These are phyloP conservation scores for Protonemura montana DNA, from an alignment of 2,888 invertebrate species.

Conservation along the genomic window DNA sequence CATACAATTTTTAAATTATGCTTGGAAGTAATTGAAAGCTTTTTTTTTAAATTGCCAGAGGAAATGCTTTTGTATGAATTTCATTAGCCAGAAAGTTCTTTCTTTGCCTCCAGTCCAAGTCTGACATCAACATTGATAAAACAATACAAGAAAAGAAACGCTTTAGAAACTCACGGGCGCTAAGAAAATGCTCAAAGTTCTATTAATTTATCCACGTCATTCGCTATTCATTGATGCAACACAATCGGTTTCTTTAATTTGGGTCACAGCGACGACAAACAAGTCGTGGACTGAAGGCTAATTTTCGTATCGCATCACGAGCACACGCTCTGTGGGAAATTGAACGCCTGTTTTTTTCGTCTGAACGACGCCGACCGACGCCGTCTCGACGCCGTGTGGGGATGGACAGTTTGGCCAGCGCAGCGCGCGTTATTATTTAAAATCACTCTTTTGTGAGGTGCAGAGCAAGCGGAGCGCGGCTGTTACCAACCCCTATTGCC, in stretches of 20 bases:
- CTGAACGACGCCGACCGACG: neutral
- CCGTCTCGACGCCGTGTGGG: neutral
- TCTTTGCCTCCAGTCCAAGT: neutral
- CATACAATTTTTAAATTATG: neutral
- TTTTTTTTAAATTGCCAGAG: neutral
- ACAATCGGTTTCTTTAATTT: neutral
- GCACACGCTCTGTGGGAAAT: neutral
- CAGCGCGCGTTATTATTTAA: slow-evolving; percentile 37
- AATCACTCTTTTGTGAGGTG: slow-evolving; percentile 30
- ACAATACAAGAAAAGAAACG: neutral
- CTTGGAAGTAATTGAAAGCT: neutral
- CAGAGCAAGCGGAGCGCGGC: neutral
- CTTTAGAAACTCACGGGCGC: neutral
- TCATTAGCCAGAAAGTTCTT: neutral
- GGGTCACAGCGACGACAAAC: neutral
- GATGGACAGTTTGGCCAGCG: neutral
- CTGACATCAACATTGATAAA: neutral
- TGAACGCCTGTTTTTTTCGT: neutral
- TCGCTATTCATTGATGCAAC: neutral
- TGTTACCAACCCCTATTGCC: slow-evolving; percentile 7
- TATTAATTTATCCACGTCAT: neutral
- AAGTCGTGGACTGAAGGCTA: neutral
- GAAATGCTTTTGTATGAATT: neutral
- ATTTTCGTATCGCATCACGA: neutral
- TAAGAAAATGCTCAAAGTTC: neutral